Percentiles rank a stretch among this genome's conserved stretches.
Evolutionary conservation across 1,140 invertebrate species (phyloP).

Genomic region (Drosophila leontia): DNA sequence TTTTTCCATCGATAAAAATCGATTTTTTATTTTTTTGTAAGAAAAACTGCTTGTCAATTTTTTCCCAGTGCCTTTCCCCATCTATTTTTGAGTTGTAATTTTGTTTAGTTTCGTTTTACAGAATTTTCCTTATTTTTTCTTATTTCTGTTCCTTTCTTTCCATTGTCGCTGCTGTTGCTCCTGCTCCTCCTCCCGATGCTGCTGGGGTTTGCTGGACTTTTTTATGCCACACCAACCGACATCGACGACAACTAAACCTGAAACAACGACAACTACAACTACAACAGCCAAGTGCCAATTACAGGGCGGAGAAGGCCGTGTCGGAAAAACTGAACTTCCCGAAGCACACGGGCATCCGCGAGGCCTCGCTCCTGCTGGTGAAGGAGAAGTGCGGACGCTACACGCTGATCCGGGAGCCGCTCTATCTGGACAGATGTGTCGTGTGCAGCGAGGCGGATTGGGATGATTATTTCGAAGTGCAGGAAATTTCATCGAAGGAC

Average conservation of each 20-base stretch:
- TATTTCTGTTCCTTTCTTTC: slow-evolving; percentile 37
- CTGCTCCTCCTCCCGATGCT: background rate
- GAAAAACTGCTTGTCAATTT: background rate
- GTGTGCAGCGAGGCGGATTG: slow-evolving; percentile 94
- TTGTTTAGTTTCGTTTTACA: slow-evolving; percentile 81
- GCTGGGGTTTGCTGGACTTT: slow-evolving; percentile 17
- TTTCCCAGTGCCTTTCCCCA: slow-evolving; percentile 1
- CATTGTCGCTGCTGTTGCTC: slow-evolving; percentile 30
- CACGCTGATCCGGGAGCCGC: slow-evolving; percentile 93
- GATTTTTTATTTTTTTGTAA: too few relatives aligned
- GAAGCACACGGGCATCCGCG: slow-evolving; percentile 90
- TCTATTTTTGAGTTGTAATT: slow-evolving; percentile 64
- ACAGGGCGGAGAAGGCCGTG: slow-evolving; percentile 85
- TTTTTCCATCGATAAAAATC: too few relatives aligned
- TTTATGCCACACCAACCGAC: slow-evolving; percentile 33
- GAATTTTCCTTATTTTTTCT: slow-evolving; percentile 63
- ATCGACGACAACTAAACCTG: slow-evolving; percentile 43
- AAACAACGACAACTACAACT: slow-evolving; percentile 54
- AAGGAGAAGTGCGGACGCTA: slow-evolving; percentile 96
- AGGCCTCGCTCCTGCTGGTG: slow-evolving; percentile 94
- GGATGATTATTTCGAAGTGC: slow-evolving; percentile 97
- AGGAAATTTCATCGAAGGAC: slow-evolving; percentile 96
- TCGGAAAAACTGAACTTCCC: slow-evolving; percentile 86
- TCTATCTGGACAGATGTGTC: slow-evolving; percentile 95
- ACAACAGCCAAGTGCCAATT: slow-evolving; percentile 86